Conservation (phyloP, 2,888 invertebrate species). For the Protonemura montana region DNA sequence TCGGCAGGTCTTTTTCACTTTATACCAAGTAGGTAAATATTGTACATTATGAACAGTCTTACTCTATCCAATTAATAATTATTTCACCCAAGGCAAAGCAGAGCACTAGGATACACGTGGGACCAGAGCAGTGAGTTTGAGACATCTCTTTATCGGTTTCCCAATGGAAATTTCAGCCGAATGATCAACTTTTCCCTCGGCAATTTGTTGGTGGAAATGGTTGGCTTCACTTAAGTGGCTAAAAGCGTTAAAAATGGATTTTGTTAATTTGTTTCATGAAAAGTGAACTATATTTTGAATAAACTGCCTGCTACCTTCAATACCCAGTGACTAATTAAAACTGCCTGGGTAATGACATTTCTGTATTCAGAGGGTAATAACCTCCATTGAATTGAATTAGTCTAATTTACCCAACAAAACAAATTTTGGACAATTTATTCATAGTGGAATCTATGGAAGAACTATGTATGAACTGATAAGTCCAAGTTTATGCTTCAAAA, state of each 20-base stretch:
- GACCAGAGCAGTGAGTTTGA: neutral
- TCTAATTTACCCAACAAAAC: no score
- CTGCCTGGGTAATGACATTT: neutral
- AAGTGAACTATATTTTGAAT: neutral
- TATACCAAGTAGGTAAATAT: slow-evolving; percentile 31
- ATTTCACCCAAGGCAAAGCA: neutral
- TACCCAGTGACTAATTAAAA: no score
- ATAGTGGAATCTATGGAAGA: no score
- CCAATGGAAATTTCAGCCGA: neutral
- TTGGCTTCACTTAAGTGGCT: neutral
- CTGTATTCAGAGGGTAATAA: neutral
- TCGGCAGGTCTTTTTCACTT: slow-evolving; percentile 23
- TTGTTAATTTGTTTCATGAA: neutral
- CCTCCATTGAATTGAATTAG: no score
- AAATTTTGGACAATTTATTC: no score
- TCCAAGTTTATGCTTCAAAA: no score
- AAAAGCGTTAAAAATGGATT: neutral
- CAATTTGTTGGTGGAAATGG: neutral
- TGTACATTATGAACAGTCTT: slow-evolving; percentile 20
- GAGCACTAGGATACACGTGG: slow-evolving; percentile 2
- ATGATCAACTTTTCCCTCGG: neutral
- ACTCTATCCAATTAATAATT: neutral
- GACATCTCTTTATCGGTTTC: neutral
- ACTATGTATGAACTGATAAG: no score
- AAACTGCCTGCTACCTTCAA: neutral